phyloP scores from a whole-genome alignment of 2,888 invertebrate genomes.

The Cephus nigrinus region DNA sequence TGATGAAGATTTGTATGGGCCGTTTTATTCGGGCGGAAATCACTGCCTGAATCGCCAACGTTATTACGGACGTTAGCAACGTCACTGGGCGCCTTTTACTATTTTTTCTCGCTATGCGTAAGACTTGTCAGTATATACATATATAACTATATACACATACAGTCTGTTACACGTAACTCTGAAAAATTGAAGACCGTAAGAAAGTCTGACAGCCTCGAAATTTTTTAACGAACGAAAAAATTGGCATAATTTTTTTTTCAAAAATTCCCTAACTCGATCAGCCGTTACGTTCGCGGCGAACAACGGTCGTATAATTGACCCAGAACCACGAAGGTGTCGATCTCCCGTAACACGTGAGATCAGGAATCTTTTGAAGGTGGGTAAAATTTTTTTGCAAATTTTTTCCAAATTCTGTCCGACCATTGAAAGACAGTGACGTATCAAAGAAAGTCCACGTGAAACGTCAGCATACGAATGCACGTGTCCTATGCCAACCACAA shows the following conservation, averaged over 20 bases:
- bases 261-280: neutral
- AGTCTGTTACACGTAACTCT: neutral
- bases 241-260: neutral
- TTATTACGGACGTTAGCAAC: neutral
- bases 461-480: neutral
- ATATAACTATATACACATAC: neutral
- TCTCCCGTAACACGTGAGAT: neutral
- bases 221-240: neutral
- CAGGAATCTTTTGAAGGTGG: neutral
- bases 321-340: neutral
- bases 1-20: slow-evolving; percentile 59
- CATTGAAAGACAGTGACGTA: neutral
- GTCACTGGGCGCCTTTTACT: neutral
- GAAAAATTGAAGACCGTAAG: neutral
- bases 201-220: neutral
- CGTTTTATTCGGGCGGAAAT: slow-evolving; percentile 36
- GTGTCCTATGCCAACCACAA: neutral
- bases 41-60: neutral
- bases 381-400: neutral
- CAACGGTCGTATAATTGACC: neutral
- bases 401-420: neutral
- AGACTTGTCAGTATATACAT: neutral
- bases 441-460: neutral
- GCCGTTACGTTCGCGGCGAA: neutral
- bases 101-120: neutral